Evolutionary conservation across 2,888 invertebrate genomes (phyloP), one percentile per base, ranked within the genome.

Genomic region (Cephus sareptanus): DNA sequence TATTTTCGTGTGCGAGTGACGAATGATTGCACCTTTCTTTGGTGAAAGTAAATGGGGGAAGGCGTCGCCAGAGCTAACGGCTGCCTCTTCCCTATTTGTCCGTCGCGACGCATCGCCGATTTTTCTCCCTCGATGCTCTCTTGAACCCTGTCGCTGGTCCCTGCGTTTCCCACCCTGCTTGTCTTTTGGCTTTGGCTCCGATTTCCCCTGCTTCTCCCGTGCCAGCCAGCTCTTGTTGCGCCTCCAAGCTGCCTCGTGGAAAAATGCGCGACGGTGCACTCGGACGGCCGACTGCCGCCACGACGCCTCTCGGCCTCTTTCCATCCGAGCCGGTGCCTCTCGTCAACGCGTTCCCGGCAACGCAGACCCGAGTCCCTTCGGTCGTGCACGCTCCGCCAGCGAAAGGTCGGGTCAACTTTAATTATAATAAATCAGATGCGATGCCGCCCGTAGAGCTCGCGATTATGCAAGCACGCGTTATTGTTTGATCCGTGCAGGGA

Each of bases 391-490:
- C 76, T 80, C 78, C 79, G 82, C 56, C 84, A 88, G 87, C 87
- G 86, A 89, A 87, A 89, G 89, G 89, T 89, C 89, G 86, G 89
- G 89, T 89, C 89, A 87, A 86, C 87, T 89, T 89, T 89, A 89
- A 89, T 89, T 89, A 89, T 89, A 89, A 87, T 89, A 89, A 89
- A 89, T 89, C 89, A 89, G 89, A 89, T 84, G 89, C 82, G 86
- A 84, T 85, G 82, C 83, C 80, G 84, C 82, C 81, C 83, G 79
- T 75, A 68, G 75, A 56, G 77, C 77, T 79, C 82, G 78, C 69
- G 75, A 80, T 85, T 85, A 84, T 80, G 82, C 84, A 81, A 84
- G 83, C 79, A 76, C 71, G 35, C 34, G 71, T 87, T 87, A 86
- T 87, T 87, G 87, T 88, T 85, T 86, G 85, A 87, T 86, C 83